These are phyloP conservation scores for Hyperoplus immaculatus DNA, from an alignment of 2,797 vertebrate genomes.

Conservation along the genomic window DNA sequence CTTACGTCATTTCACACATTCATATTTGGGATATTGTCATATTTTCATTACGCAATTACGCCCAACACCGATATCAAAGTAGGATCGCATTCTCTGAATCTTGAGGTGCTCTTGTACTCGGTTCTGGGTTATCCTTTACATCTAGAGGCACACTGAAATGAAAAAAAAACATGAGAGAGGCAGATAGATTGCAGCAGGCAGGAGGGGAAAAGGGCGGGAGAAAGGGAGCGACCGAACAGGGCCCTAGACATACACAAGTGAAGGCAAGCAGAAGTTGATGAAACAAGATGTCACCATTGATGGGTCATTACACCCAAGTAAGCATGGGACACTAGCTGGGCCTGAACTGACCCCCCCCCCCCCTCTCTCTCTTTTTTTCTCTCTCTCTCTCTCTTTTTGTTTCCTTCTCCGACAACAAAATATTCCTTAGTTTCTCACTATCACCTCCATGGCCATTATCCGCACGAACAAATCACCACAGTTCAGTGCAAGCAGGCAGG, in stretches of 20 bases:
- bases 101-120: slow-evolving; percentile 32
- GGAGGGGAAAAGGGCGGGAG: slow-evolving; percentile 63
- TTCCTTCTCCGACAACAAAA: slow-evolving; percentile 48
- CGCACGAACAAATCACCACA: slow-evolving; percentile 45
- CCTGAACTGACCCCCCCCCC: slow-evolving; percentile 61
- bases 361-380: too few species aligned
- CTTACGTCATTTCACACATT: background rate
- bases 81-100: background rate
- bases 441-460: slow-evolving; percentile 45
- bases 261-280: slow-evolving; percentile 97
- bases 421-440: slow-evolving; percentile 40
- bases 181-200: slow-evolving; percentile 71
- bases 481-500: slow-evolving; percentile 18
- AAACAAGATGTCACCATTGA: slow-evolving; percentile 94
- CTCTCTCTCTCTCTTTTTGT: slow-evolving; percentile 62
- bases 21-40: background rate
- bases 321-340: slow-evolving; percentile 90
- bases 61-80: background rate
- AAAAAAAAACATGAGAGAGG: slow-evolving; percentile 42
- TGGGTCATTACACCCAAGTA: slow-evolving; percentile 96
- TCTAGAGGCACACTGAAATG: slow-evolving; percentile 30
- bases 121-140: slow-evolving; percentile 81
- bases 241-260: slow-evolving; percentile 89
- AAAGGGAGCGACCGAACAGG: slow-evolving; percentile 61
- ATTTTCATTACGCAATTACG: background rate